Evolutionary conservation across 2,113 vertebrate species (phyloP).

Genomic region (Ailurus styani): DNA sequence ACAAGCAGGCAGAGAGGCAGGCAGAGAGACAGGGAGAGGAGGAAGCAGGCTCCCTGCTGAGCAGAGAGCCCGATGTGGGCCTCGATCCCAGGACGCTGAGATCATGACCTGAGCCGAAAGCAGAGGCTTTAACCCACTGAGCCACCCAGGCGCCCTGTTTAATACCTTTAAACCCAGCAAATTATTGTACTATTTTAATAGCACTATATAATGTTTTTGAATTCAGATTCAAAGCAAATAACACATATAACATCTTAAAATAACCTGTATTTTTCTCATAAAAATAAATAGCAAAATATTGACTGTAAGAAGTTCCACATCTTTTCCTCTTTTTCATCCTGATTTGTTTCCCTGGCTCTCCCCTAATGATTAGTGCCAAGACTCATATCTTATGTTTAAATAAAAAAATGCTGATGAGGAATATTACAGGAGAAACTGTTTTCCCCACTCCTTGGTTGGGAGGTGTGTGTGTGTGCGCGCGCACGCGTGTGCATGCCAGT

Average conservation of each 20-base stretch:
- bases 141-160: too few relatives aligned
- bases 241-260: neutral
- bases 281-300: neutral
- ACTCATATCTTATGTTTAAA: neutral
- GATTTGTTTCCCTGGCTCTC: neutral
- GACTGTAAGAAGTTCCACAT: neutral
- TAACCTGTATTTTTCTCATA: neutral
- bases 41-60: too few relatives aligned
- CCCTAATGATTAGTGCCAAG: neutral
- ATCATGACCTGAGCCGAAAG: too few relatives aligned
- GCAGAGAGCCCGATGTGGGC: too few relatives aligned
- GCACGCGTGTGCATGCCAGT: neutral
- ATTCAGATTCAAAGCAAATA: neutral
- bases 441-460: neutral
- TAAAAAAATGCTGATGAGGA: neutral
- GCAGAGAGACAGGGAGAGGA: too few relatives aligned
- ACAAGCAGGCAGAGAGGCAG: too few relatives aligned
- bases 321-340: neutral
- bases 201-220: neutral
- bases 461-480: neutral
- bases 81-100: too few relatives aligned
- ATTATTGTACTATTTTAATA: neutral
- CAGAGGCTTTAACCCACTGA: too few relatives aligned
- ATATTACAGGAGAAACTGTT: neutral
- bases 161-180: neutral